Evolutionary conservation across 2,888 invertebrate genomes (phyloP).

Genomic region (Brenthis ino): DNA sequence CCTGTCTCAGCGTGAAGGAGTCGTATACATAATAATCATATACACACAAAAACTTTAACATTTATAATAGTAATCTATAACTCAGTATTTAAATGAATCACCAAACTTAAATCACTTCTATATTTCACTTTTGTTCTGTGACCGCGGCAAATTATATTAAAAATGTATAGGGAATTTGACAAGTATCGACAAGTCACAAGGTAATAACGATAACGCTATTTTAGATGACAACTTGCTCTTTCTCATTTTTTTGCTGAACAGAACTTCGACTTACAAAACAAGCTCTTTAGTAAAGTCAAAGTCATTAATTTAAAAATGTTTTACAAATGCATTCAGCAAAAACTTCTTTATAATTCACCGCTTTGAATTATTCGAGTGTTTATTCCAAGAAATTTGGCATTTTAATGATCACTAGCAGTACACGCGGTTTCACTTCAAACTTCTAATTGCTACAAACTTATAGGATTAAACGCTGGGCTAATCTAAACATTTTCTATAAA

Average conservation of each 20-base stretch:
- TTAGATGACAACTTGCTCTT: conserved; percentile 8
- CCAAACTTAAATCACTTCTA: no score
- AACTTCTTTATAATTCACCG: conserved; percentile 11
- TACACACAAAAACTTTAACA: no score
- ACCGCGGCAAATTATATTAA: no score
- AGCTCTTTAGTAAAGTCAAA: conserved; percentile 5
- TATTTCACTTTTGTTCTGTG: no score
- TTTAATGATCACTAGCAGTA: background rate
- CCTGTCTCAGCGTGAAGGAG: no score
- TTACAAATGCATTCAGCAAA: conserved; percentile 6
- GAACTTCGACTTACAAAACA: background rate
- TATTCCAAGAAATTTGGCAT: conserved; percentile 1
- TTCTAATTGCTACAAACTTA: no score
- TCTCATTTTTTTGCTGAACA: background rate
- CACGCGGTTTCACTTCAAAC: no score
- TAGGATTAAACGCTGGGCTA: no score
- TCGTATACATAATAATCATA: no score
- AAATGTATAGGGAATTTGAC: background rate
- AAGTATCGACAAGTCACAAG: background rate
- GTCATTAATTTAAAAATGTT: conserved; percentile 20
- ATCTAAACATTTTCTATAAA: no score
- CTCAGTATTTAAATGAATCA: no score
- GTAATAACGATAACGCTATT: conserved; percentile 9
- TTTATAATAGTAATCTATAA: no score
- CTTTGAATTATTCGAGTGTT: conserved; percentile 18